Evolutionary conservation across 2,797 vertebrate genomes (phyloP).

Genomic region (Sphenodon punctatus): DNA sequence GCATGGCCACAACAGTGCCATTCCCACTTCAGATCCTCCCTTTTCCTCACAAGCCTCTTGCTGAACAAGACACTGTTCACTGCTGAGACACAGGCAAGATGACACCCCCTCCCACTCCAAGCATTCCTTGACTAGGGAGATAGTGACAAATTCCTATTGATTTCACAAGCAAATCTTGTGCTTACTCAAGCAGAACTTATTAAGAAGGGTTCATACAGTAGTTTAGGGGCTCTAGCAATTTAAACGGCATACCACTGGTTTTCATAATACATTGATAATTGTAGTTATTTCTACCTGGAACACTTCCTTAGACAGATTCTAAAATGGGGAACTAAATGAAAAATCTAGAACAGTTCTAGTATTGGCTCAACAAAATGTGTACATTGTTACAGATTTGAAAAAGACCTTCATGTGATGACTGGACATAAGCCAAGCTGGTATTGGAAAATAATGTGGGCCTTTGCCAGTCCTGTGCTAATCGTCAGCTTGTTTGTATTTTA

Average conservation of each 20-base stretch:
- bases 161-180: too few species aligned
- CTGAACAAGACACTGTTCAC: background rate
- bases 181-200: background rate
- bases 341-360: background rate
- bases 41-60: background rate
- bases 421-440: slow-evolving; percentile 85
- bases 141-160: too few species aligned
- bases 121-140: too few species aligned
- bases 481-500: slow-evolving; percentile 87
- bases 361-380: background rate
- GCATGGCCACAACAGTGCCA: fast-evolving
- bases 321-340: background rate
- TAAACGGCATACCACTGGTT: too few species aligned
- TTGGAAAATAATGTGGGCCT: slow-evolving; percentile 87
- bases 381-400: slow-evolving; percentile 83
- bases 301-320: background rate
- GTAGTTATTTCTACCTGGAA: background rate
- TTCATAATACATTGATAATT: too few species aligned
- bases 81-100: fast-evolving
- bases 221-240: background rate
- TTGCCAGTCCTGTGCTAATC: slow-evolving; percentile 85
- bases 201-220: background rate
- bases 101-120: background rate
- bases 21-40: background rate
- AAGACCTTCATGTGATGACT: slow-evolving; percentile 87